A percentile compares a stretch with the other conserved stretches of the same genome.
phyloP scores from a whole-genome alignment of 2,113 vertebrate genomes.

The Amphilophus citrinellus region DNA sequence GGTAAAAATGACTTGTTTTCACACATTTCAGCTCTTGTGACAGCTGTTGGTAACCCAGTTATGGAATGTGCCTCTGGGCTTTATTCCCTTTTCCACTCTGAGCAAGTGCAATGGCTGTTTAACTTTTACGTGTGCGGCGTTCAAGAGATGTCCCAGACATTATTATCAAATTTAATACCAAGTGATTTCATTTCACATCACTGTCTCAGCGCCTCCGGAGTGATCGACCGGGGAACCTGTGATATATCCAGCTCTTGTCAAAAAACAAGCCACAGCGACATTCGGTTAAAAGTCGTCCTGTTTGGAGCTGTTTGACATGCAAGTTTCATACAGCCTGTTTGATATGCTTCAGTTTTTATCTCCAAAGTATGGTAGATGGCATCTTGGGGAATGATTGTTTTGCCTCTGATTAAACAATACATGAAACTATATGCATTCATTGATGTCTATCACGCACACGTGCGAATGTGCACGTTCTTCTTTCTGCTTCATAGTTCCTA shows the following conservation, averaged over 20 bases:
- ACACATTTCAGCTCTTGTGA: conserved; percentile 43
- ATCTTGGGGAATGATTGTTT: conserved; percentile 59
- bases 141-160: conserved; percentile 58
- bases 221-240: conserved; percentile 34
- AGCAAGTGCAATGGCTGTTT: conserved; percentile 65
- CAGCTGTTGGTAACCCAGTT: conserved; percentile 66
- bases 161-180: conserved; percentile 61
- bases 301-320: conserved; percentile 62
- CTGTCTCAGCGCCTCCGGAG: conserved; percentile 49
- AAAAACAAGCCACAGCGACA: conserved; percentile 35
- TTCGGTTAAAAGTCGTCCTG: conserved; percentile 43
- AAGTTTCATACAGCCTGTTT: conserved; percentile 50
- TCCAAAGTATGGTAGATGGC: conserved; percentile 32
- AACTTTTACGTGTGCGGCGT: conserved; percentile 42
- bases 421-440: conserved; percentile 43
- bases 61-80: conserved; percentile 53
- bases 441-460: background rate
- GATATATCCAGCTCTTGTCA: conserved; percentile 54
- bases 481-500: conserved; percentile 7
- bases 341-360: conserved; percentile 54
- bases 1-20: conserved; percentile 34
- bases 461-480: background rate
- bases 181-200: conserved; percentile 52
- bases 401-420: conserved; percentile 60
- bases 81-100: conserved; percentile 17